Percentiles rank a stretch among this genome's conserved stretches.
Conservation (phyloP, 2,113 vertebrate species). For the Haplochromis burtoni region DNA sequence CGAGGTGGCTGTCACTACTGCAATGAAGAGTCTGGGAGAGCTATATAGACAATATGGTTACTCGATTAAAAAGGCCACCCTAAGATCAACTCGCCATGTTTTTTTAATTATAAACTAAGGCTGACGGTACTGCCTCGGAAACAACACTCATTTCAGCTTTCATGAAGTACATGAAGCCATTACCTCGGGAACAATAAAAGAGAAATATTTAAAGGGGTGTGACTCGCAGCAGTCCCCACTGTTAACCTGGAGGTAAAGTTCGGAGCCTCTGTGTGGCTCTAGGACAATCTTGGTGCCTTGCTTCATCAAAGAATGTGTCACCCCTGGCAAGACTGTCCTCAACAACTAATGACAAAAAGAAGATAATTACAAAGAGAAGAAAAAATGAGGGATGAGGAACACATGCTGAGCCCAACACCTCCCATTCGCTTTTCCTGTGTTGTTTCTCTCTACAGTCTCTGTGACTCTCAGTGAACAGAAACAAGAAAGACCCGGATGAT, state of each 20-base stretch:
- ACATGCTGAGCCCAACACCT: conserved; percentile 54
- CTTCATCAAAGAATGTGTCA: conserved; percentile 38
- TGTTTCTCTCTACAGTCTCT: conserved; percentile 1
- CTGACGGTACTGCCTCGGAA: not conserved
- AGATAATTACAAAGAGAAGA: not conserved
- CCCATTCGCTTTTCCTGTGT: not conserved
- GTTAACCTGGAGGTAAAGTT: not conserved
- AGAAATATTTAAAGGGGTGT: not conserved
- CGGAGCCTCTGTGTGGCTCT: not conserved
- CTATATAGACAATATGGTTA: not conserved
- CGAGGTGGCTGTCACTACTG: conserved; percentile 25
- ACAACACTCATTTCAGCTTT: not conserved
- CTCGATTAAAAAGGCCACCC: not conserved
- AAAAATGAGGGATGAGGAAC: conserved; percentile 39
- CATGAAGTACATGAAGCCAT: not conserved
- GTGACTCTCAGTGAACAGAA: conserved; percentile 52
- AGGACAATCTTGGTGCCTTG: not conserved
- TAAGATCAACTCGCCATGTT: not conserved
- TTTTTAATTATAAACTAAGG: not conserved
- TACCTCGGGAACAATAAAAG: not conserved
- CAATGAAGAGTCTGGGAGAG: not conserved
- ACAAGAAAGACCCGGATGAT: conserved; percentile 69
- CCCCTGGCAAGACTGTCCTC: conserved; percentile 55
- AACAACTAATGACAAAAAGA: conserved; percentile 26
- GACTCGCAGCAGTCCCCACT: not conserved